Evolutionary conservation across 30 jellyfish, hydroid and myxozoan species (phyloP).

Genomic region (Rhopilema esculentum): DNA sequence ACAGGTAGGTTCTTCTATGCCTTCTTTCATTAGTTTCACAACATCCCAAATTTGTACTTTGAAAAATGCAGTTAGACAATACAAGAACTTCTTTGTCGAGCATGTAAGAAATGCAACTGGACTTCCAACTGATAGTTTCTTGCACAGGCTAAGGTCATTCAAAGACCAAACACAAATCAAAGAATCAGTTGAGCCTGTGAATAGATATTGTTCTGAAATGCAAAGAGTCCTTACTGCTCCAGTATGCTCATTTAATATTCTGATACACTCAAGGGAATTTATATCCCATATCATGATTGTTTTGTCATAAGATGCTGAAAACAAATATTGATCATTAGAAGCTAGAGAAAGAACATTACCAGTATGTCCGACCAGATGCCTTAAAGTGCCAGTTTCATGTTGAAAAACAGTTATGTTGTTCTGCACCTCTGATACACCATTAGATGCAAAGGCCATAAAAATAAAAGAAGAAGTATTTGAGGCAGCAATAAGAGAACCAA

Average conservation of each 20-base stretch:
- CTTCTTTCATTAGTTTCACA: conserved; percentile 13
- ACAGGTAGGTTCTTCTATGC: background rate
- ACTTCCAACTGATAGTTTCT: conserved; percentile 16
- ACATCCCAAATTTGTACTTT: conserved; percentile 87
- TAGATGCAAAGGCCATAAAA: conserved; percentile 62
- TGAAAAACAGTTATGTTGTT: conserved; percentile 61
- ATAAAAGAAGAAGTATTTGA: conserved; percentile 6
- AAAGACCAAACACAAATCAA: conserved; percentile 67
- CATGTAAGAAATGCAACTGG: conserved; percentile 74
- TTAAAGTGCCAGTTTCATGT: conserved; percentile 39
- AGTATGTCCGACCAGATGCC: conserved; percentile 84
- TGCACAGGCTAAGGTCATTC: conserved; percentile 11
- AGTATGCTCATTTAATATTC: conserved; percentile 60
- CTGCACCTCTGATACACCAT: conserved; percentile 11
- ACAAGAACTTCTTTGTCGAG: conserved; percentile 79
- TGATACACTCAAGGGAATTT: conserved; percentile 60
- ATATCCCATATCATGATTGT: conserved; percentile 85
- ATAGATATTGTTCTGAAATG: conserved; percentile 54
- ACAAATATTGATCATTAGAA: conserved; percentile 47
- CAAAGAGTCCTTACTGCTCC: conserved; percentile 88
- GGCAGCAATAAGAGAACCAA: conserved; percentile 66
- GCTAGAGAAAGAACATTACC: conserved; percentile 73
- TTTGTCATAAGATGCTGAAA: conserved; percentile 85
- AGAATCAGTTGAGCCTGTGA: conserved; percentile 86
- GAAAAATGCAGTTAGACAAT: conserved; percentile 49